Evolutionary conservation across 2,113 vertebrate species (phyloP), one percentile per base, ranked within the genome.

Genomic region (Monopterus albus): DNA sequence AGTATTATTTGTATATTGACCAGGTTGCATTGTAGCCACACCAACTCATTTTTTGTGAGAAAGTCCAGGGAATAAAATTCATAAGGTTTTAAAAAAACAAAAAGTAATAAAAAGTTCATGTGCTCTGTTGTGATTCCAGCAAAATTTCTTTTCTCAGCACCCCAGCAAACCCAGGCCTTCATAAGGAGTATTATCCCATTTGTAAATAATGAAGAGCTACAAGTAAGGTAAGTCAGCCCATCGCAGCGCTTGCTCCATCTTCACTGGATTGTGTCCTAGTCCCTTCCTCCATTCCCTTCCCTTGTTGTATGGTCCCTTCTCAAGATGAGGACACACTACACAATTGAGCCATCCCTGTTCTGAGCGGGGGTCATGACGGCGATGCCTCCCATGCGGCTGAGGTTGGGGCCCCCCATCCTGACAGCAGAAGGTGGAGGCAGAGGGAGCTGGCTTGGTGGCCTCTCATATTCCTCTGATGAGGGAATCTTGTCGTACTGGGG

Each of bases 351-450:
- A 61, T 99, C 98, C 92, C 96, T 95, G 93, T 94, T 97, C 90
- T 99, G 98, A 52, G 97, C 97, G 51, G 98, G 96, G 69, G 98
- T 95, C 98, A 99, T 99, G 90, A 99, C 97, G 0, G 98, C 93
- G 79, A 99, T 93, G 53, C 90, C 98, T 53, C 98, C 98, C 98
- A 99, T 99, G 91, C 98, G 96, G 84, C 95, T 98, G 82, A 99
- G 95, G 91, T 97, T 99, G 87, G 95, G 95, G 73, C 93, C 96
- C 2, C 93, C 95, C 94, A 97, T 95, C 92, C 92, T 96, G 87
- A 89, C 51, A 1, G 92, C 94, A 52, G 90, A 70, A 13, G 95
- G 92, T 0, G 94, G 91, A 58, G 94, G 92, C 65, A 89, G 78
- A 0, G 95, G 92, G 11, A 65, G 92, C 59, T 95, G 95, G 88